Evolutionary conservation across 2,797 vertebrate species (phyloP), one percentile per base, ranked within the genome.

Genomic region (Bradypodion ventrale): DNA sequence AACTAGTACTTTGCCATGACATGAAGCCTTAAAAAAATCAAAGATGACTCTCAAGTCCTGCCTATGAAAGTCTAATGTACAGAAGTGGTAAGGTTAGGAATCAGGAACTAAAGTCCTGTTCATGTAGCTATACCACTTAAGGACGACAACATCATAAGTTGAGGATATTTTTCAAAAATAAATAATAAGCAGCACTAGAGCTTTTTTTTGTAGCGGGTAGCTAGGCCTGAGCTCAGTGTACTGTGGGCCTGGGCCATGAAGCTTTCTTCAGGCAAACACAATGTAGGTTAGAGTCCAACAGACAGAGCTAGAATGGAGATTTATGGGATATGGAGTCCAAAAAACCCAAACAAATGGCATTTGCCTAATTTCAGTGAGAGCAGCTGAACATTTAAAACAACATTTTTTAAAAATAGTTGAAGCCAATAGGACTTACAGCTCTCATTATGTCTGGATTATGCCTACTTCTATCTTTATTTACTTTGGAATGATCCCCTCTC

Each of bases 1-100:
- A 0, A 15, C 19, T 89, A 90, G 80, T 82, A 93, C 90, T 91
- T 90, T 88, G 78, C 87, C 87, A 91, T 56, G 66, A 87, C 89
- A n/a, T 77, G 25, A 44, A 25, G 52, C 78, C 76, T 92, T 87
- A 89, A 77, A 91, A n/a, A n/a, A 90, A 90, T 40, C 75, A 92
- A 89, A 59, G 6, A 90, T 32, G 87, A 90, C 87, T 92, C 85
- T 89, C 83, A 82, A 89, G 56, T 68, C 49, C 2, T 84, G 87
- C 86, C 87, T 93, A 90, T 70, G 42, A 44, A 62, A 46, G 70
- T 16, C 13, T 8, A 23, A 65, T 65, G 21, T 32, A 4, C 63
- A 79, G 63, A 68, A 27, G 3, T 21, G 16, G 63, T 68, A 23
- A 49, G 15, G 35, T 23, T 60, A 44, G 63, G 52, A 56, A 19